These are phyloP conservation scores for Nysson spinosus DNA, from an alignment of 2,888 invertebrate species.

Conservation along the genomic window DNA sequence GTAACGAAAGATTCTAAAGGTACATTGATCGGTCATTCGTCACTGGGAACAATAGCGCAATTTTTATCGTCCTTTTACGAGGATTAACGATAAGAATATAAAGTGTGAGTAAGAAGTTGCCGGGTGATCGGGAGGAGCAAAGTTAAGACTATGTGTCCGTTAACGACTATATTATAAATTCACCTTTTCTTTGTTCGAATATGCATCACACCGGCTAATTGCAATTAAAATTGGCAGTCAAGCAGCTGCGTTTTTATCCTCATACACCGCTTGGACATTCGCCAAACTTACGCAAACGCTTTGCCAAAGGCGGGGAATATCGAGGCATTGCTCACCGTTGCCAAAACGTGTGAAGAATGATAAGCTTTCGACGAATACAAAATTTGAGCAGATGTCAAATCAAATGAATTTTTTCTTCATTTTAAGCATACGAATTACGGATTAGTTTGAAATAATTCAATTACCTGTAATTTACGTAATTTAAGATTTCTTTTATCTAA, in stretches of 20 bases:
- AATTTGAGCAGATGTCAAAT: background rate
- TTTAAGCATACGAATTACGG: too few species aligned
- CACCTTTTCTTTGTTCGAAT: background rate
- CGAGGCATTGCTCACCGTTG: slow-evolving; percentile 29
- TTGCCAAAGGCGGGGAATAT: slow-evolving; percentile 32
- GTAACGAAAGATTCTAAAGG: too few species aligned
- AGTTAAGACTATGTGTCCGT: background rate
- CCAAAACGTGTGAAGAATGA: slow-evolving; percentile 47
- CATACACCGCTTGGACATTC: slow-evolving; percentile 16
- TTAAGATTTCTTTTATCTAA: too few species aligned
- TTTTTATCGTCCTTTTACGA: too few species aligned
- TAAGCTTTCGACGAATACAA: slow-evolving; percentile 17
- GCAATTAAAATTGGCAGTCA: slow-evolving; percentile 38
- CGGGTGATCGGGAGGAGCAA: too few species aligned
- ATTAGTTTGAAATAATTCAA: too few species aligned
- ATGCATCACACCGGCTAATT: background rate
- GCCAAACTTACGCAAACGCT: slow-evolving; percentile 52
- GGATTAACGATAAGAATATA: too few species aligned
- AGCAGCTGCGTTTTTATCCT: slow-evolving; percentile 39
- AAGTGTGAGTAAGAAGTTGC: too few species aligned
- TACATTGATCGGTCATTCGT: too few species aligned
- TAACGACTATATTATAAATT: background rate
- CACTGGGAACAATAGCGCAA: too few species aligned
- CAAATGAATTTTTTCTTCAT: background rate
- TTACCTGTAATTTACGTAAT: too few species aligned